Conservation (phyloP, 2,113 vertebrate species). For the Apodemus sylvaticus region DNA sequence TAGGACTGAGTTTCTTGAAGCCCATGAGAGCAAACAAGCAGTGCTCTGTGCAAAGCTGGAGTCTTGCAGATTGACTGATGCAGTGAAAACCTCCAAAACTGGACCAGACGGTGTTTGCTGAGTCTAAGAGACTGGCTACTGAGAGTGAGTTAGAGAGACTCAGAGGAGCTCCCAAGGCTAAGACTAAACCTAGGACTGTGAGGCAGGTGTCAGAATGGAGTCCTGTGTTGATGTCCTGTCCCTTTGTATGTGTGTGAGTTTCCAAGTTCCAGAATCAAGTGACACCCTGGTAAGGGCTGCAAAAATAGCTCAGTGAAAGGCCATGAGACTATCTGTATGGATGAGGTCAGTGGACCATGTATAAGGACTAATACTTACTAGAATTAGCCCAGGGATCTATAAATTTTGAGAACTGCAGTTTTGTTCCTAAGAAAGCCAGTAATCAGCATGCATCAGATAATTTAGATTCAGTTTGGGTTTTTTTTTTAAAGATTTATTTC, state of each 20-base stretch:
- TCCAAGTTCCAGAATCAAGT: background rate
- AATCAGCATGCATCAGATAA: background rate
- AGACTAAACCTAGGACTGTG: background rate
- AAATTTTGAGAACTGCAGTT: background rate
- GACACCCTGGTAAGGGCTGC: background rate
- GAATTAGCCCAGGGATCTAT: background rate
- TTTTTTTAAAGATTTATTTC: background rate
- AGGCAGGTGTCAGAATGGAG: rapidly evolving
- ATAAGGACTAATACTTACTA: background rate
- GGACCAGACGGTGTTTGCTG: background rate
- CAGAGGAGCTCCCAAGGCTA: too few relatives aligned
- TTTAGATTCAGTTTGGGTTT: background rate
- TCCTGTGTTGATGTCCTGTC: background rate
- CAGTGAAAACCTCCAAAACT: conserved; percentile 33
- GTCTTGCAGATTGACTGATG: conserved; percentile 20
- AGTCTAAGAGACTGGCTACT: background rate
- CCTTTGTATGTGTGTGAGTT: background rate
- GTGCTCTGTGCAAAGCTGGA: conserved; percentile 5
- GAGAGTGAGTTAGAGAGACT: background rate
- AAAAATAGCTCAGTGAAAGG: background rate
- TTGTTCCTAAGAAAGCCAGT: background rate
- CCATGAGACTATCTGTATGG: rapidly evolving
- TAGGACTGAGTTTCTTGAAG: background rate
- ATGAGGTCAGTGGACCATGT: background rate
- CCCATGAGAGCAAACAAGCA: background rate